Percentiles rank a stretch among this genome's conserved stretches.
phyloP scores from a whole-genome alignment of 2,797 vertebrate genomes.

The Cuniculus paca region DNA sequence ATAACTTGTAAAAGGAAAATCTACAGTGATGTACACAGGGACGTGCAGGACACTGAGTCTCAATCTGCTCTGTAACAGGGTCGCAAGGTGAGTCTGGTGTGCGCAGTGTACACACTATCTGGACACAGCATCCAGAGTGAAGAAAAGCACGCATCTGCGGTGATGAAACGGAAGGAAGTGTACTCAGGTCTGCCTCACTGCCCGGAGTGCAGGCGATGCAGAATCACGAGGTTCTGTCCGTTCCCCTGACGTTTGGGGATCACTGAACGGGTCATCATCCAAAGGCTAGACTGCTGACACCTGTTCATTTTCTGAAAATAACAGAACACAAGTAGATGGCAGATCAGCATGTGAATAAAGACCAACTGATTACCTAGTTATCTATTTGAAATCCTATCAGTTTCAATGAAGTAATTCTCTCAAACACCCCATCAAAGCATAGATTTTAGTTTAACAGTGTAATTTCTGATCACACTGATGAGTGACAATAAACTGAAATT shows the following conservation, averaged over 20 bases:
- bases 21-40: conserved; percentile 68
- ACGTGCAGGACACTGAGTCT: conserved; percentile 55
- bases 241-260: conserved; percentile 50
- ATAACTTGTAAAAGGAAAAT: conserved; percentile 77
- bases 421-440: not conserved
- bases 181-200: not conserved
- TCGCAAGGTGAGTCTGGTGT: conserved; percentile 64
- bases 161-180: conserved; percentile 53
- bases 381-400: conserved; percentile 68
- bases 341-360: not conserved
- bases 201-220: conserved; percentile 49
- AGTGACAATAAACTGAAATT: not conserved
- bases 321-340: not conserved
- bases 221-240: conserved; percentile 61
- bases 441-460: conserved; percentile 12
- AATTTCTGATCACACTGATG: not conserved
- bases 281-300: conserved; percentile 94
- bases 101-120: not conserved
- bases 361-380: conserved; percentile 6
- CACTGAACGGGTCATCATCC: not conserved
- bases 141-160: conserved; percentile 52
- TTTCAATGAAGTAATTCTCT: conserved; percentile 63
- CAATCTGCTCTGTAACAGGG: conserved; percentile 64
- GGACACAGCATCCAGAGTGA: conserved; percentile 64
- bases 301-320: conserved; percentile 94